Conservation (phyloP, 1,140 invertebrate species). For the Trichonephila clavipes region DNA sequence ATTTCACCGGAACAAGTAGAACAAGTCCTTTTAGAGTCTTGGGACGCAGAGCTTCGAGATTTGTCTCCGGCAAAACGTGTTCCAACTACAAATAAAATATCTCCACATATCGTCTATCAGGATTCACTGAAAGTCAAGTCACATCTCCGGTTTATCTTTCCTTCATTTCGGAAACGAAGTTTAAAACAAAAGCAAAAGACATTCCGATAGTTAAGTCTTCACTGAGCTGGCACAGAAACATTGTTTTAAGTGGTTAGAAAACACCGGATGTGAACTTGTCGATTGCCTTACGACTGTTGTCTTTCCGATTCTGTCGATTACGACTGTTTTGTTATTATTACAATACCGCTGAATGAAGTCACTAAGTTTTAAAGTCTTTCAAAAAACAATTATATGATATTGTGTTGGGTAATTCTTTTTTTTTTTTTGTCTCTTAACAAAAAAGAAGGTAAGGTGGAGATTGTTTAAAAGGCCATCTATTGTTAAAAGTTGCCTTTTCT, state of each 20-base stretch:
- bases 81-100: conserved; percentile 46
- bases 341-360: not conserved
- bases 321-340: conserved; percentile 12
- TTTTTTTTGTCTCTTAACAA: not conserved
- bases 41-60: conserved; percentile 35
- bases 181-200: conserved; percentile 45
- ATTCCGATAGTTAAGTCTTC: conserved; percentile 45
- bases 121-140: conserved; percentile 31
- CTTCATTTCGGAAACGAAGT: conserved; percentile 47
- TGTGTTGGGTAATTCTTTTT: not conserved
- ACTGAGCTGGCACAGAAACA: not conserved
- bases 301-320: conserved; percentile 4
- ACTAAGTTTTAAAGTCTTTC: not conserved
- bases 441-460: too few species aligned
- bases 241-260: conserved; percentile 31
- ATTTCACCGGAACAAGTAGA: conserved; percentile 21
- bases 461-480: too few species aligned
- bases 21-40: conserved; percentile 35
- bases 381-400: not conserved
- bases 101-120: conserved; percentile 46
- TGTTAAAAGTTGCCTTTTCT: too few species aligned
- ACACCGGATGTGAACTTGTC: conserved; percentile 36
- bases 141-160: conserved; percentile 46
- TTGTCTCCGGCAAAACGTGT: conserved; percentile 49
- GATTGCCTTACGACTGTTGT: conserved; percentile 26